Conservation (phyloP, 2,888 invertebrate species). For the Amiota minor region DNA sequence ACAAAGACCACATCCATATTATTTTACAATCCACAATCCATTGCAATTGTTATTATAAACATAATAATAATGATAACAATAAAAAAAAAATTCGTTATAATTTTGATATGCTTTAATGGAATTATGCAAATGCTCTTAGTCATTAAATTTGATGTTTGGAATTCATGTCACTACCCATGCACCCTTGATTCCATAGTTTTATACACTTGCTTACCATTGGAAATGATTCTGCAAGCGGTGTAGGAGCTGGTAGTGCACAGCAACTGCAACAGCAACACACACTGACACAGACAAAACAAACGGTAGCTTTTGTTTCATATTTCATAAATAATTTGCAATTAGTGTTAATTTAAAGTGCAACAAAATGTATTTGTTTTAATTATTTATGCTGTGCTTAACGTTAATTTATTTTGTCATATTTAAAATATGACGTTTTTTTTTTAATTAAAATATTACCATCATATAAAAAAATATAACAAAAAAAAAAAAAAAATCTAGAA, state of each 20-base stretch:
- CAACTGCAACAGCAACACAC: no score
- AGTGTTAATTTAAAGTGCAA: background rate
- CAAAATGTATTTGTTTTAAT: slow-evolving; percentile 19
- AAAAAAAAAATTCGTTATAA: background rate
- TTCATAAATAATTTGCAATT: background rate
- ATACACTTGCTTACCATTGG: no score
- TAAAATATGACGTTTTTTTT: background rate
- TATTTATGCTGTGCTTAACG: slow-evolving; percentile 6
- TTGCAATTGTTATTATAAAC: slow-evolving; percentile 8
- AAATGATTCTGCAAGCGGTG: no score
- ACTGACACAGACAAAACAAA: no score
- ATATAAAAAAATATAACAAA: no score
- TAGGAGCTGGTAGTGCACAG: no score
- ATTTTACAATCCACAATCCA: slow-evolving; percentile 3
- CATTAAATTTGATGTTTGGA: slow-evolving; percentile 22
- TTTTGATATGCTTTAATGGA: slow-evolving; percentile 18
- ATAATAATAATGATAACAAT: slow-evolving; percentile 12
- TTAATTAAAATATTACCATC: no score
- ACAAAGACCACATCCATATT: background rate
- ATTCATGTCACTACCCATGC: background rate
- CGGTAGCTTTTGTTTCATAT: background rate
- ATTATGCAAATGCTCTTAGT: slow-evolving; percentile 25
- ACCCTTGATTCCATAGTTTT: background rate
- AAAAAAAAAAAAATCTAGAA: no score
- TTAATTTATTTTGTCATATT: slow-evolving; percentile 24